Base-by-base conservation (phyloP, 2,888 invertebrate species). In the Ectobius pallidus region DNA sequence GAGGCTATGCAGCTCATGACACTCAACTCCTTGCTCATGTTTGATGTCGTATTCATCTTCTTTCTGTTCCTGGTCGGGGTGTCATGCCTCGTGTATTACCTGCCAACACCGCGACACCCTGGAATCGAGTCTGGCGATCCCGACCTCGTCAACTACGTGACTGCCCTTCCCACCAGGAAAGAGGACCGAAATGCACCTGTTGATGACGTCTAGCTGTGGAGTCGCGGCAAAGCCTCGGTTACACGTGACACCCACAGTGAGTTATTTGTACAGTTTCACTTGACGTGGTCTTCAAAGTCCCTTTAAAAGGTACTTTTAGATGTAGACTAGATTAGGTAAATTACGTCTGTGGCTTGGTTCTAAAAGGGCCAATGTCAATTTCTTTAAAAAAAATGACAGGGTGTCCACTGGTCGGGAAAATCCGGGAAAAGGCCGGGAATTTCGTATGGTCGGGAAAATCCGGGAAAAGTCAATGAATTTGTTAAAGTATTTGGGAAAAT, bases 11-110 rank as follows among this genome's bases (percentile, higher is more conserved):
- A 92, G 89, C 88, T 93, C 83, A 89, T 92, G 89, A 92, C 92
- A 88, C 88, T 92, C 86, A 93, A 93, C 86, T 92, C 92, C 81
- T 88, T 93, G 84, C 90, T 93, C 87, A 92, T 93, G 92, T 93
- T 93, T 88, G 92, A 93, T 86, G 90, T 92, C 84, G 92, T 93
- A 85, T 93, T 93, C 87, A 88, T 92, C 85, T 93, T 93, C 85
- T 93, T 93, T 87, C 87, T 93, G 82, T 93, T 93, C 85, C 89
- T 93, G 83, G 90, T 93, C 81, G 92, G 92, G 78, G 92, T 93
- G 79, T 92, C 92, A 77, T 93, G 93, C 82, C 86, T 93, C 79
- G 91, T 92, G 82, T 93, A 93, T 84, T 93, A 93, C 83, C 88
- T 92, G 84, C 93, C 93, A 46, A 90, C 91, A 79, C 80, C 77